Conservation (phyloP, 2,888 invertebrate species). For the Dilophus febrilis region DNA sequence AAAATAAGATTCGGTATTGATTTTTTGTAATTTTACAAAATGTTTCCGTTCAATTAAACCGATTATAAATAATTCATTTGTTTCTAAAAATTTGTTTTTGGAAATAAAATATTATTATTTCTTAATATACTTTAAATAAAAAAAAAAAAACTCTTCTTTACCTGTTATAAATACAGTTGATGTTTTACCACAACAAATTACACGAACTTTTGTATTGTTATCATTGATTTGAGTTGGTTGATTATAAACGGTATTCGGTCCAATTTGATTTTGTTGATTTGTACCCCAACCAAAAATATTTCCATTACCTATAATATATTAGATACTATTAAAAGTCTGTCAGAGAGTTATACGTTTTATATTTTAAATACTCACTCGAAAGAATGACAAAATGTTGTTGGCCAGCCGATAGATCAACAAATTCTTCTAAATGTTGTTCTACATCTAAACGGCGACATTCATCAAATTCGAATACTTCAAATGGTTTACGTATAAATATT, state of each 20-base stretch:
- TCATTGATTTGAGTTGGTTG: not conserved
- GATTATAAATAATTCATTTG: slow-evolving; percentile 5
- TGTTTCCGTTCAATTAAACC: slow-evolving; percentile 4
- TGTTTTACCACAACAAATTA: slow-evolving; percentile 2
- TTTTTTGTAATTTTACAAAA: slow-evolving; percentile 17
- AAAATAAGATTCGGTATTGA: slow-evolving; percentile 22
- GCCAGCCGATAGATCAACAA: slow-evolving; percentile 3
- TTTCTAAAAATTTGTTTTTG: slow-evolving; percentile 5
- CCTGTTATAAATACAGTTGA: slow-evolving; percentile 1
- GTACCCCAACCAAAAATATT: slow-evolving; percentile 2
- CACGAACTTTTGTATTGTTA: not conserved
- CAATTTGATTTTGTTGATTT: not conserved
- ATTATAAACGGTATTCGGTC: not conserved
- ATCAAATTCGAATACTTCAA: slow-evolving; percentile 25
- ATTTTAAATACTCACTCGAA: not conserved
- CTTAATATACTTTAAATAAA: too few relatives aligned
- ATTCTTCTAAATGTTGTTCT: slow-evolving; percentile 1
- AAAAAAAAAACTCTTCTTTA: too few relatives aligned
- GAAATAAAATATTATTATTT: slow-evolving; percentile 2
- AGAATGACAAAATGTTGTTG: not conserved
- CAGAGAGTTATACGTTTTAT: too few relatives aligned
- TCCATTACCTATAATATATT: slow-evolving; percentile 2
- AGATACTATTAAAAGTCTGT: too few relatives aligned
- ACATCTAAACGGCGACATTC: slow-evolving; percentile 5
- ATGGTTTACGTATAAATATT: slow-evolving; percentile 20